Evolutionary conservation across 1,140 invertebrate genomes (phyloP).

Genomic region (Aphidius gifuensis): DNA sequence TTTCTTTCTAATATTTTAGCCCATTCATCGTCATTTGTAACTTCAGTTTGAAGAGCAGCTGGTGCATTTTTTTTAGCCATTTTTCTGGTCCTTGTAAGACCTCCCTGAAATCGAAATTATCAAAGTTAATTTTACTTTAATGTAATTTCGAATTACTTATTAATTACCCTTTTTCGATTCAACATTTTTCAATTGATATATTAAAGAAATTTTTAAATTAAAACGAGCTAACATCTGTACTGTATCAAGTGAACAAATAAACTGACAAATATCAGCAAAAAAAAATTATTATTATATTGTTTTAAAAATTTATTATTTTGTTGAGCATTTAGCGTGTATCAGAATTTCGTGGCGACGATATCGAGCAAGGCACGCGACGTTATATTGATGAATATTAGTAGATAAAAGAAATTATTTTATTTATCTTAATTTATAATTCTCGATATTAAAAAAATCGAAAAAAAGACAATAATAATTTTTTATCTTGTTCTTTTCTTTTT

Average conservation of each 20-base stretch:
- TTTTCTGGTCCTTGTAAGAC: conserved; percentile 35
- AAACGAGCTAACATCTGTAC: background rate
- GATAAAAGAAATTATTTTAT: background rate
- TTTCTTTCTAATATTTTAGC: conserved; percentile 72
- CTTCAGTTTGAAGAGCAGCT: conserved; percentile 74
- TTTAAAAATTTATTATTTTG: too few species aligned
- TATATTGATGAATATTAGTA: conserved; percentile 22
- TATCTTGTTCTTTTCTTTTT: too few species aligned
- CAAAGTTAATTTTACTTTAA: conserved; percentile 9
- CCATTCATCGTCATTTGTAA: conserved; percentile 86
- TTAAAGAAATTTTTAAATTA: background rate
- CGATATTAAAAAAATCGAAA: background rate
- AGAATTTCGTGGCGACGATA: conserved; percentile 9
- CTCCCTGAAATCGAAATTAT: conserved; percentile 29
- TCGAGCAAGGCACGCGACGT: conserved; percentile 25
- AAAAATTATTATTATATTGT: too few species aligned
- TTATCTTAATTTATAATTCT: background rate
- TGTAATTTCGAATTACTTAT: background rate
- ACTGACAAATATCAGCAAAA: background rate
- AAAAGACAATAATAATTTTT: background rate
- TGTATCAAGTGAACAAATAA: background rate
- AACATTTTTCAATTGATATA: conserved; percentile 32
- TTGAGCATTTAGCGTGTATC: conserved; percentile 17
- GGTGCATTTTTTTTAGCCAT: conserved; percentile 71
- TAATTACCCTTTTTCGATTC: conserved; percentile 38